These are phyloP conservation scores for Danio kyathit DNA, from an alignment of 2,797 vertebrate genomes.

Conservation along the genomic window DNA sequence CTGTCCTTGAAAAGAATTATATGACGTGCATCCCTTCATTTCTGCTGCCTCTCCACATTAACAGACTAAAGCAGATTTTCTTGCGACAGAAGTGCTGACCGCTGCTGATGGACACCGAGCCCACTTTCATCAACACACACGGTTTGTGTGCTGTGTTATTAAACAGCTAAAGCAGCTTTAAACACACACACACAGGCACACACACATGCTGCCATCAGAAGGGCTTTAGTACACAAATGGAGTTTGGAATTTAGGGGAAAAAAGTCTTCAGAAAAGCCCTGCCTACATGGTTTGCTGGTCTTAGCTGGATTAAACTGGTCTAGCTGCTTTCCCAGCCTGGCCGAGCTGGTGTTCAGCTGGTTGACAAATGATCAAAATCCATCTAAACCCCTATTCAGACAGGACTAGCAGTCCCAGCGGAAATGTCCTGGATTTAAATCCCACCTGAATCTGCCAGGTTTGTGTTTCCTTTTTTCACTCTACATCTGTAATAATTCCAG, in stretches of 20 bases:
- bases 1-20: slow-evolving; percentile 30
- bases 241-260: slow-evolving; percentile 1
- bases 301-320: slow-evolving; percentile 16
- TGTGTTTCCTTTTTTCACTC: too few relatives aligned
- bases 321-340: neutral
- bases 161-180: slow-evolving; percentile 52
- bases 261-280: slow-evolving; percentile 28
- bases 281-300: neutral
- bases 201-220: slow-evolving; percentile 15
- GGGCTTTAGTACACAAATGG: slow-evolving; percentile 37
- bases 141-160: slow-evolving; percentile 21
- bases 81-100: slow-evolving; percentile 53
- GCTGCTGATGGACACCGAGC: slow-evolving; percentile 41
- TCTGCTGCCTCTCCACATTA: slow-evolving; percentile 40
- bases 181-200: slow-evolving; percentile 41
- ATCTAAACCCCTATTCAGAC: neutral
- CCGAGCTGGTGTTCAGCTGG: neutral
- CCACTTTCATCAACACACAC: slow-evolving; percentile 35
- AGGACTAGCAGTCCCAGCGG: too few relatives aligned
- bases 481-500: neutral
- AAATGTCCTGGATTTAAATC: neutral
- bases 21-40: neutral
- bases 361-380: neutral
- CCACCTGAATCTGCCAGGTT: neutral
- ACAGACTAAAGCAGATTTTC: slow-evolving; percentile 29